phyloP scores from a whole-genome alignment of 1,140 invertebrate genomes.

The Drosophila ogumai region DNA sequence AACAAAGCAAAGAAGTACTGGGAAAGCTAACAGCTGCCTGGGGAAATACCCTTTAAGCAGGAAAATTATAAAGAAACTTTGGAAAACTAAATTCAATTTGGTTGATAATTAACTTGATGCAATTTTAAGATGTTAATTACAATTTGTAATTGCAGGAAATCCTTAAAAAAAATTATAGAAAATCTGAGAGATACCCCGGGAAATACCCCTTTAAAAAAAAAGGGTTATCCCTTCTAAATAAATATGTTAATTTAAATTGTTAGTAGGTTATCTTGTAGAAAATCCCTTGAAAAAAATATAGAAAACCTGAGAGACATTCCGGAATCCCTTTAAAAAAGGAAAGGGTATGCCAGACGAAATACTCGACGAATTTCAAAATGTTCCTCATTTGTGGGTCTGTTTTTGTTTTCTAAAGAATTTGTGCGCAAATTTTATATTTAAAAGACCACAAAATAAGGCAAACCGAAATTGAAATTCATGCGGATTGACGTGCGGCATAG shows the following conservation, averaged over 20 bases:
- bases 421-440: slow-evolving; percentile 56
- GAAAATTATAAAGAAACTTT: neutral
- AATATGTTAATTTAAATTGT: too few relatives aligned
- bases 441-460: slow-evolving; percentile 30
- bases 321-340: neutral
- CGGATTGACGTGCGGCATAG: slow-evolving; percentile 34
- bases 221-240: too few relatives aligned
- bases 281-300: neutral
- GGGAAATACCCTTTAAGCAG: slow-evolving; percentile 1
- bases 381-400: slow-evolving; percentile 17
- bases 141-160: neutral
- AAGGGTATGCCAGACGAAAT: slow-evolving; percentile 21
- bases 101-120: neutral
- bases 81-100: neutral
- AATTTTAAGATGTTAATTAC: neutral
- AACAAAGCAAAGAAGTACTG: neutral
- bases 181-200: too few relatives aligned
- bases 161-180: too few relatives aligned
- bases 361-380: slow-evolving; percentile 34
- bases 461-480: slow-evolving; percentile 8
- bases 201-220: too few relatives aligned
- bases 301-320: neutral
- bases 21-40: neutral
- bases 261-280: too few relatives aligned
- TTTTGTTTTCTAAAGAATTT: slow-evolving; percentile 35